phyloP scores from a whole-genome alignment of 2,888 invertebrate species.

The Boloria euphrosyne region DNA sequence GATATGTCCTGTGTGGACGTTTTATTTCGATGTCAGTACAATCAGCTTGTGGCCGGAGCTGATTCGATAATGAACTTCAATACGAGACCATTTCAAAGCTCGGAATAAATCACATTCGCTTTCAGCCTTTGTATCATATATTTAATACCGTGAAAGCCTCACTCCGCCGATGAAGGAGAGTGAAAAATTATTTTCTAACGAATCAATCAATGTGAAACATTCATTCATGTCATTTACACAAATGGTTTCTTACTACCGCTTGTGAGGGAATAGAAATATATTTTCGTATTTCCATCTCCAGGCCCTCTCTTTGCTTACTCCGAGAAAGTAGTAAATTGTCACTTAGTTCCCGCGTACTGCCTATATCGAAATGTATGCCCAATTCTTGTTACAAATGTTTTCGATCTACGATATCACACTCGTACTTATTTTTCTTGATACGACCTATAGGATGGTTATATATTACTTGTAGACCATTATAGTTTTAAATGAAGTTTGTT shows the following conservation, averaged over 20 bases:
- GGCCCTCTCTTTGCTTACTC: too few relatives aligned
- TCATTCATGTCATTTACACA: too few relatives aligned
- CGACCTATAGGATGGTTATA: too few relatives aligned
- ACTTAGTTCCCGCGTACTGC: too few relatives aligned
- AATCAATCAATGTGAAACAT: too few relatives aligned
- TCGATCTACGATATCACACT: not conserved
- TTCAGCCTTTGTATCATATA: constrained; percentile 13
- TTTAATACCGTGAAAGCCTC: not conserved
- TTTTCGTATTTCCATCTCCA: too few relatives aligned
- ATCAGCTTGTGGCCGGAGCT: not conserved
- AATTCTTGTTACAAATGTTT: not conserved
- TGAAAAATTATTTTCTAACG: too few relatives aligned
- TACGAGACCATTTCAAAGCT: constrained; percentile 1
- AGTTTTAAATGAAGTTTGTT: too few relatives aligned
- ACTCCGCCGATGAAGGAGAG: not conserved
- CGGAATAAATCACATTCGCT: constrained; percentile 8
- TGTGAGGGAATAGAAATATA: too few relatives aligned
- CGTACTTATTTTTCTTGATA: not conserved
- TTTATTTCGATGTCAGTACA: constrained; percentile 21
- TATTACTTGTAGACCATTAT: too few relatives aligned
- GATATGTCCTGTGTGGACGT: constrained; percentile 9
- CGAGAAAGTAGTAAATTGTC: too few relatives aligned
- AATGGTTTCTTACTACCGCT: too few relatives aligned
- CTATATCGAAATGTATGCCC: not conserved
- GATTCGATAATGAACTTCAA: constrained; percentile 22